Conservation (phyloP, 2,113 vertebrate species). For the Columba livia region DNA sequence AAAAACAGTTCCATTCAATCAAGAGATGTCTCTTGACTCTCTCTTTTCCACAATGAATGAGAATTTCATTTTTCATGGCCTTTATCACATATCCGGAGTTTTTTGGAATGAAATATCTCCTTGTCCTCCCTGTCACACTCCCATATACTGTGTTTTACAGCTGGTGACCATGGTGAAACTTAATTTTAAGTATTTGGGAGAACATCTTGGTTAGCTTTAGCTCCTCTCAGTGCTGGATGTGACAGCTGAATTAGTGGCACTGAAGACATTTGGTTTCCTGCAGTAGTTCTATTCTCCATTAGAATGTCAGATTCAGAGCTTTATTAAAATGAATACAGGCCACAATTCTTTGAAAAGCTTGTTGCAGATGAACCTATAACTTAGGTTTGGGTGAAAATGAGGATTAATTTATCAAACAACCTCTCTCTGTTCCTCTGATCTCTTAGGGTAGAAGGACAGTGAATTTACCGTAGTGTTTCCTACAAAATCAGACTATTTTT, state of each 20-base stretch:
- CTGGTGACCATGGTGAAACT: neutral
- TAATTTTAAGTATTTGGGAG: neutral
- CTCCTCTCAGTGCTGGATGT: neutral
- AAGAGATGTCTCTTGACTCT: neutral
- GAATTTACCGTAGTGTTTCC: neutral
- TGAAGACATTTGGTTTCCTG: neutral
- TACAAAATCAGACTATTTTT: neutral
- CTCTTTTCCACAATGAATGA: neutral
- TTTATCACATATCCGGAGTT: neutral
- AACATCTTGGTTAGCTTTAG: neutral
- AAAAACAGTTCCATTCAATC: neutral
- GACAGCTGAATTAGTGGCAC: neutral
- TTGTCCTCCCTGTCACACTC: accelerated
- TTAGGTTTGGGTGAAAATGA: neutral
- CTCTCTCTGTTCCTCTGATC: neutral
- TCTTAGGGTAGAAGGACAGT: neutral
- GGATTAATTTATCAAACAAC: neutral
- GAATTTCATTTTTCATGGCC: neutral
- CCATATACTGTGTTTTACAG: neutral
- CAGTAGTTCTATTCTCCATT: neutral
- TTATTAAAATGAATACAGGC: neutral
- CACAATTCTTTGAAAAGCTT: neutral
- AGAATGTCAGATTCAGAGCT: neutral
- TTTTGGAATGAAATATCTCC: neutral
- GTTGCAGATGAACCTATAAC: neutral